Base-by-base conservation (phyloP, 2,113 vertebrate genomes). In the Falcunculus frontatus region DNA sequence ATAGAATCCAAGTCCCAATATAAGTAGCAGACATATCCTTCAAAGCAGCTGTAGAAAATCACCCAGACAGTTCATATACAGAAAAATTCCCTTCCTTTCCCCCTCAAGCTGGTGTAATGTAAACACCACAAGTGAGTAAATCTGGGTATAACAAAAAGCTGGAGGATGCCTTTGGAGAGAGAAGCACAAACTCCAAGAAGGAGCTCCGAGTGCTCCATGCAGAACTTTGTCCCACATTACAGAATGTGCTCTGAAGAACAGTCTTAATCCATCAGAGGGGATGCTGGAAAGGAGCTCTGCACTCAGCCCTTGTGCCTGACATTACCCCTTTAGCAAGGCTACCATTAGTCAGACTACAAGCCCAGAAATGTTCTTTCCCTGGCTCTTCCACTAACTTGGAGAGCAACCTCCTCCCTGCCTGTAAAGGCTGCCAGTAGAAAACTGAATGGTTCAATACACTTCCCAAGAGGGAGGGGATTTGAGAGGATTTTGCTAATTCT, bases 31-130 rank as follows among this genome's bases (percentile, higher is more conserved):
- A 93, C 95, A 80, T 14, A 90, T 76, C 83, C 94, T 84, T 95
- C 93, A 95, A 96, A 96, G 87, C 94, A 96, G 93, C 95, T 96
- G 92, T 82, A 95, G 93, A 97, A 95, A 97, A 95, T 97, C 95
- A 95, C 64, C 46, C 95, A 59, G 89, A 89, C 95, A 95, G 89
- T 92, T 96, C 83, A 96, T 93, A 93, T 53, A 97, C 93, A 90
- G 83, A 94, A 94, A 81, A 94, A 91, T 89, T 69, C 89, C 67
- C 90, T 88, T 91, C 95, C 53, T 78, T 60, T 37, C 67, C 86
- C 50, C 55, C 56, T 85, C 89, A 92, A 87, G 60, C 78, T 95
- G 64, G 75, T 86, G 78, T 92, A 97, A 97, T 73, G 44, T 95
- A 97, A 96, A 96, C 91, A 95, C 21, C 88, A 65, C 85, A 67